Percentiles rank a stretch among this genome's conserved stretches.
Conservation (phyloP, 2,113 vertebrate genomes). For the Catharus bicknelli region DNA sequence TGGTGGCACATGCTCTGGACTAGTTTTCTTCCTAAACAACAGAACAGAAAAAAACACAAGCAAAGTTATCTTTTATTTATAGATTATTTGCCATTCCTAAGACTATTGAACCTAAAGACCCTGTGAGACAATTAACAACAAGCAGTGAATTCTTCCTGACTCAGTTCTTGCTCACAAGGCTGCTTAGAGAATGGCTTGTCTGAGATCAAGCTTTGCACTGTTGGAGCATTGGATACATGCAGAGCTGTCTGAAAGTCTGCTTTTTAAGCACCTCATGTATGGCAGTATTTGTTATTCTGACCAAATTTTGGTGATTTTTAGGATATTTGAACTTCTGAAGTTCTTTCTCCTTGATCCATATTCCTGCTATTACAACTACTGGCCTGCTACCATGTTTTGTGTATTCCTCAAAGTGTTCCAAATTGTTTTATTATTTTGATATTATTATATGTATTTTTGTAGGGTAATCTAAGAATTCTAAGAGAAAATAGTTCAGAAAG, state of each 20-base stretch:
- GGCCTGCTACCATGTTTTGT: neutral
- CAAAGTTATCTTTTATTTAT: neutral
- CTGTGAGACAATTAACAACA: neutral
- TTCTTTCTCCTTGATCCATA: neutral
- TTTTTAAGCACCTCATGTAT: neutral
- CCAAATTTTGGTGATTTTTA: neutral
- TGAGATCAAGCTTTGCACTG: neutral
- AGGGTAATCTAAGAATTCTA: neutral
- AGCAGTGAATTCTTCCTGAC: neutral
- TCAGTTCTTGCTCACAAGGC: neutral
- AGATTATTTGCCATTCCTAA: neutral
- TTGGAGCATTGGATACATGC: fast-evolving
- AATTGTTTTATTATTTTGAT: neutral
- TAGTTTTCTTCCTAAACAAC: neutral
- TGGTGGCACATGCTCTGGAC: neutral
- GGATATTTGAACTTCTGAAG: neutral
- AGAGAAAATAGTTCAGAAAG: neutral
- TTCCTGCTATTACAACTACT: neutral
- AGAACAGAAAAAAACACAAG: neutral
- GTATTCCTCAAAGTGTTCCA: neutral
- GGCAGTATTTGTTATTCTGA: neutral
- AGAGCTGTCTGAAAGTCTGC: neutral
- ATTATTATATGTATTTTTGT: neutral
- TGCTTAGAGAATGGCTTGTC: neutral
- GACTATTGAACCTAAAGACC: neutral